These are phyloP conservation scores for Pegoplata infirma DNA, from an alignment of 2,888 invertebrate genomes.

Conservation along the genomic window DNA sequence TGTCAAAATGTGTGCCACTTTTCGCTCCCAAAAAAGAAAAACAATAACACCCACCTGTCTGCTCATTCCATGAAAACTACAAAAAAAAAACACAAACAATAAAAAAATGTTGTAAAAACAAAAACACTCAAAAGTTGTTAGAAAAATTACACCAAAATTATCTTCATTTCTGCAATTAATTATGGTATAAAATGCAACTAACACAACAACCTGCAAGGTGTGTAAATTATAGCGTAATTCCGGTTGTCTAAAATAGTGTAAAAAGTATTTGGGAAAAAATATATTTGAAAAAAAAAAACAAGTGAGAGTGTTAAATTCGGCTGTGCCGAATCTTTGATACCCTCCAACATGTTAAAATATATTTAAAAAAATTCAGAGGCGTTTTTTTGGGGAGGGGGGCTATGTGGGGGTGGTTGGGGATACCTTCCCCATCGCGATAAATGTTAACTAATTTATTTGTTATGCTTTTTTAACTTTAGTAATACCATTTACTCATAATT, in stretches of 20 bases:
- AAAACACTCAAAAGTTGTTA: neutral
- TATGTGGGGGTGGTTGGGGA: too few species aligned
- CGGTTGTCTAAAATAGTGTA: constrained; percentile 16
- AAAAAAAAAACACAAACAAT: neutral
- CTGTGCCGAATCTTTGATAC: too few species aligned
- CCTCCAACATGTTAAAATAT: too few species aligned
- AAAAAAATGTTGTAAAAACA: neutral
- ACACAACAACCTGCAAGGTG: constrained; percentile 12
- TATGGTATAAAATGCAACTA: constrained; percentile 1
- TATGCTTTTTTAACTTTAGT: too few species aligned
- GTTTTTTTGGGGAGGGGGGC: too few species aligned
- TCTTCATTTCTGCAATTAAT: constrained; percentile 5
- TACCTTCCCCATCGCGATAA: too few species aligned
- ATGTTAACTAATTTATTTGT: too few species aligned
- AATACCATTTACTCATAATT: too few species aligned
- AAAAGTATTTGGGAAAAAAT: too few species aligned
- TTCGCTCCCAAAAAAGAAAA: constrained; percentile 15
- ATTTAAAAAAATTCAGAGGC: too few species aligned
- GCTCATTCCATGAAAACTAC: neutral
- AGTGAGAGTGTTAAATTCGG: too few species aligned
- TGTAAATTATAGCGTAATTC: constrained; percentile 37
- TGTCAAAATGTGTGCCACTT: constrained; percentile 48
- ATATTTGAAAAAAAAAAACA: too few species aligned
- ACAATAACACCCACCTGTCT: constrained; percentile 51
- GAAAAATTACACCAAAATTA: neutral